Percentiles rank a stretch among this genome's conserved stretches.
phyloP scores from a whole-genome alignment of 64 coral and sea anemone genomes.

The Trachythela sp. region DNA sequence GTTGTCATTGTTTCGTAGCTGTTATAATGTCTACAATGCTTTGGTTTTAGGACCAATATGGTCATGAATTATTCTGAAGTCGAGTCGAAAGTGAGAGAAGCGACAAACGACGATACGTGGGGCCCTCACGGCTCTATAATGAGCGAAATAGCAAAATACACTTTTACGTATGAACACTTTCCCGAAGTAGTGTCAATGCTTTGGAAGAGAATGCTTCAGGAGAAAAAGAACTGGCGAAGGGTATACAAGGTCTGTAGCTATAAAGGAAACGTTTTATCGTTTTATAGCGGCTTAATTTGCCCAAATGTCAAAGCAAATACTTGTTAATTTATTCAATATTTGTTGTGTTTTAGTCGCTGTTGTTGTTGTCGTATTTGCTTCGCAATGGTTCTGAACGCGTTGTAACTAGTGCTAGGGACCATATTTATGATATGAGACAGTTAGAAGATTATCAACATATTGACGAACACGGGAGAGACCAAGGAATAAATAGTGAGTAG shows the following conservation, averaged over 20 bases:
- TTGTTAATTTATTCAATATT: not conserved
- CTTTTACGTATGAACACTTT: constrained; percentile 95
- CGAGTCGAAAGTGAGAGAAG: constrained; percentile 96
- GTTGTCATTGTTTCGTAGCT: constrained; percentile 34
- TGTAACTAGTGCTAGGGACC: constrained; percentile 84
- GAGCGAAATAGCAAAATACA: constrained; percentile 93
- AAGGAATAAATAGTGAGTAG: constrained; percentile 91
- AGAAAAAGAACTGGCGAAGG: constrained; percentile 97
- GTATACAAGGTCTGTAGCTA: constrained; percentile 72
- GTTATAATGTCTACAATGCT: not conserved
- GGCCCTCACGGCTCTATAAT: constrained; percentile 91
- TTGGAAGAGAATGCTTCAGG: constrained; percentile 95
- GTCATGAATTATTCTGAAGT: constrained; percentile 99
- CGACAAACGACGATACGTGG: constrained; percentile 98
- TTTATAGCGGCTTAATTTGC: not conserved
- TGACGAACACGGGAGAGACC: constrained; percentile 94
- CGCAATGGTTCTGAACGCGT: constrained; percentile 93
- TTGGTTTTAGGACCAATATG: constrained; percentile 82
- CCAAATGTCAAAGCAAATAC: not conserved
- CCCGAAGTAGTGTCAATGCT: constrained; percentile 99
- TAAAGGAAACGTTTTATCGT: not conserved
- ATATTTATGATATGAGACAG: constrained; percentile 95
- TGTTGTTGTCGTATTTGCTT: constrained; percentile 74
- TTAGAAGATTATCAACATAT: constrained; percentile 75
- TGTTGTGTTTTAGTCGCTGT: constrained; percentile 54